These are phyloP conservation scores for Aphelenchoides avenae DNA, from an alignment of 1,140 invertebrate species.

Conservation along the genomic window DNA sequence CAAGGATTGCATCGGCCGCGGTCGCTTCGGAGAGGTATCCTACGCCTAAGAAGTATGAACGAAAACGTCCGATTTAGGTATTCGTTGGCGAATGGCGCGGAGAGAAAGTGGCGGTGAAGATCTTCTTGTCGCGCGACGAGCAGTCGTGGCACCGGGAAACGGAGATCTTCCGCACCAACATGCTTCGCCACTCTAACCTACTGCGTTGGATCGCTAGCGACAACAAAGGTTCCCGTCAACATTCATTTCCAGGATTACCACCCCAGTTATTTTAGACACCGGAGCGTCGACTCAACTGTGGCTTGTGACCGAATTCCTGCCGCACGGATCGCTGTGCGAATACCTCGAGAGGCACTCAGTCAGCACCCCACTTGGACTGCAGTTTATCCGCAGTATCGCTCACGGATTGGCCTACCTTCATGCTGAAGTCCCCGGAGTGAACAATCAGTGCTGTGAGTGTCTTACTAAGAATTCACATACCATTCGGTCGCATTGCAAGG, in stretches of 20 bases:
- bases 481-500: too few species aligned
- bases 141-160: constrained; percentile 90
- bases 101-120: constrained; percentile 89
- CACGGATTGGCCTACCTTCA: constrained; percentile 87
- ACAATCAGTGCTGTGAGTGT: constrained; percentile 63
- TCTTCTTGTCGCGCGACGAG: constrained; percentile 85
- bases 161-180: constrained; percentile 90
- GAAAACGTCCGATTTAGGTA: constrained; percentile 12
- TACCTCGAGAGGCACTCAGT: constrained; percentile 75
- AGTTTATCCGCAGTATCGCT: constrained; percentile 84
- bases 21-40: constrained; percentile 80
- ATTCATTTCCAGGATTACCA: background rate
- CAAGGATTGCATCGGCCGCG: constrained; percentile 86
- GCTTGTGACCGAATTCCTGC: constrained; percentile 90
- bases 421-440: constrained; percentile 80
- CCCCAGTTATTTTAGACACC: constrained; percentile 69
- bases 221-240: constrained; percentile 73
- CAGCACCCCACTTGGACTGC: constrained; percentile 74
- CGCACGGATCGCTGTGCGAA: constrained; percentile 88
- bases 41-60: too few species aligned
- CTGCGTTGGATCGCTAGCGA: constrained; percentile 89
- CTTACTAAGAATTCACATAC: too few species aligned
- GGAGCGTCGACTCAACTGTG: constrained; percentile 89
- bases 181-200: constrained; percentile 89
- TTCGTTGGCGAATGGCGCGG: constrained; percentile 77